Evolutionary conservation across 2,797 vertebrate species (phyloP).

Genomic region (Oceanodroma leucorhoa): DNA sequence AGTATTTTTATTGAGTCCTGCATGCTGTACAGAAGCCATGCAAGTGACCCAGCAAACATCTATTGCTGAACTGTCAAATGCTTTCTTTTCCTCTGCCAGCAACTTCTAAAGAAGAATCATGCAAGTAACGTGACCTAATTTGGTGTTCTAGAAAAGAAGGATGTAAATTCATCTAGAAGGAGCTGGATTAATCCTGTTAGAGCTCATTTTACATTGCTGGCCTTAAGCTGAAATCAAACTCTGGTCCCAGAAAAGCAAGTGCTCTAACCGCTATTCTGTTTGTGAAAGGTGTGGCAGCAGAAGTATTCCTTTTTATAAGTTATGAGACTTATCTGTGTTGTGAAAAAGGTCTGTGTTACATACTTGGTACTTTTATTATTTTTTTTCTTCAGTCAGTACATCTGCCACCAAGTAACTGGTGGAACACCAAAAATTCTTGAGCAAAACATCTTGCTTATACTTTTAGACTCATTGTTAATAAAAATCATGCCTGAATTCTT

Average conservation of each 20-base stretch:
- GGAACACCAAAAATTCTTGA: background rate
- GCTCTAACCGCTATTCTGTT: background rate
- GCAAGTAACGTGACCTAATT: background rate
- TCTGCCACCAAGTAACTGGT: background rate
- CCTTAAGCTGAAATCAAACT: conserved; percentile 34
- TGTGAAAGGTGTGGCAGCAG: background rate
- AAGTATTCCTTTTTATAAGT: background rate
- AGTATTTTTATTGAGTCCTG: background rate
- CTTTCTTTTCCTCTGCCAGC: conserved; percentile 9
- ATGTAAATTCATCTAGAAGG: conserved; percentile 36
- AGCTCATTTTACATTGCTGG: conserved; percentile 46
- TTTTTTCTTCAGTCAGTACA: background rate
- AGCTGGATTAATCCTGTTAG: conserved; percentile 22
- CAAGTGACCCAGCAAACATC: background rate
- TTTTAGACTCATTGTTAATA: background rate
- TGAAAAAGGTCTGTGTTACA: background rate
- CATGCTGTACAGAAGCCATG: background rate
- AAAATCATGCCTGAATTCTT: background rate
- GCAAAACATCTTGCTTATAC: background rate
- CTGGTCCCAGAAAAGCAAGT: conserved; percentile 47
- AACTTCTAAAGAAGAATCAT: background rate
- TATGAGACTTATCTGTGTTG: background rate
- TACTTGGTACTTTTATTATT: background rate
- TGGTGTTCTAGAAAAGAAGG: conserved; percentile 36
- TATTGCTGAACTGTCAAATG: conserved; percentile 16